Percentiles rank a stretch among this genome's conserved stretches.
Conservation (phyloP, 1,140 invertebrate species). For the Delia radicum region DNA sequence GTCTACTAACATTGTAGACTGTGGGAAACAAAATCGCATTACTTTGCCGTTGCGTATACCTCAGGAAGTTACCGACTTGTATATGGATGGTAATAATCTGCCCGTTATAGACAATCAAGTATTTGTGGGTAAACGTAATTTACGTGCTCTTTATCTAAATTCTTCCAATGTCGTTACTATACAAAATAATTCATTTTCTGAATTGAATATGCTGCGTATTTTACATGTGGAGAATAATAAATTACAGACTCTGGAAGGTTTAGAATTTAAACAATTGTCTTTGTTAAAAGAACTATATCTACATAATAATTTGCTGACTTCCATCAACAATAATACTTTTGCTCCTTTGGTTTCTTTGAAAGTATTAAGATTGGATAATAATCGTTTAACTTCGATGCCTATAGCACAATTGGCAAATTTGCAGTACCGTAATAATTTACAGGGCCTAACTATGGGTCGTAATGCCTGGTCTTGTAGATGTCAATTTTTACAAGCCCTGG, state of each 20-base stretch:
- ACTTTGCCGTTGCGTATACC: conserved; percentile 77
- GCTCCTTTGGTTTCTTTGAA: conserved; percentile 72
- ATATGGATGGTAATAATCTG: conserved; percentile 84
- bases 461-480: conserved; percentile 91
- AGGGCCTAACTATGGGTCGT: conserved; percentile 72
- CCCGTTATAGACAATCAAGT: conserved; percentile 76
- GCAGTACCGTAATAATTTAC: conserved; percentile 59
- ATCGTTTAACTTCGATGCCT: conserved; percentile 68
- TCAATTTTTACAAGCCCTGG: conserved; percentile 81
- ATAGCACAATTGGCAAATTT: conserved; percentile 39
- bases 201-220: conserved; percentile 71
- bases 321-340: conserved; percentile 79
- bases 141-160: conserved; percentile 80
- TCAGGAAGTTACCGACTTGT: conserved; percentile 87
- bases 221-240: conserved; percentile 85
- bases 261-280: conserved; percentile 78
- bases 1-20: conserved; percentile 84
- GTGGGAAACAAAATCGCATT: conserved; percentile 65
- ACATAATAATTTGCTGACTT: conserved; percentile 78
- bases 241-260: conserved; percentile 72
- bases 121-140: conserved; percentile 82
- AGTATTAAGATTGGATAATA: conserved; percentile 80
- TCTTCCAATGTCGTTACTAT: conserved; percentile 76
- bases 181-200: conserved; percentile 85
- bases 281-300: conserved; percentile 82